These are phyloP conservation scores for Bucorvus abyssinicus DNA, from an alignment of 2,797 vertebrate genomes.

Conservation along the genomic window DNA sequence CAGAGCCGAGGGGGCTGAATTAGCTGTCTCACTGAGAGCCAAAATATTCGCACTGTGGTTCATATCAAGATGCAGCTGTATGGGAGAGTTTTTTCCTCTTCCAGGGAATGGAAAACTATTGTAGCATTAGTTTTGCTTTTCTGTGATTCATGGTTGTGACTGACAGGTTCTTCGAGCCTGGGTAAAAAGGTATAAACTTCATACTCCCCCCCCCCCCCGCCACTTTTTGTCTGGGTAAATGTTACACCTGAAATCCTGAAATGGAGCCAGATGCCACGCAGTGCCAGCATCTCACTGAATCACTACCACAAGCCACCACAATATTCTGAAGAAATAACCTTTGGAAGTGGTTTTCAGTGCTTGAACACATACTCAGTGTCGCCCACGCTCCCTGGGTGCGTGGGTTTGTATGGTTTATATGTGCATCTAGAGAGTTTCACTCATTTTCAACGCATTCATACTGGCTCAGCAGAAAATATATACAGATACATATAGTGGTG, in stretches of 20 bases:
- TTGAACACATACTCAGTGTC: neutral
- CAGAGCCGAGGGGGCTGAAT: neutral
- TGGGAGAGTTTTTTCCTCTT: neutral
- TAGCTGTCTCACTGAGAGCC: neutral
- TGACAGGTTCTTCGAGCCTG: neutral
- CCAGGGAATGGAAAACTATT: neutral
- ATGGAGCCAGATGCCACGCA: neutral
- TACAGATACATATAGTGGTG: neutral
- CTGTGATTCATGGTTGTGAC: fast-evolving
- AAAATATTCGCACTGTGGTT: neutral
- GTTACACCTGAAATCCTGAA: neutral
- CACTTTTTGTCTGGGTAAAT: neutral
- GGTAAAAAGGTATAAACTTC: neutral
- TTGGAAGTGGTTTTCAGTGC: neutral
- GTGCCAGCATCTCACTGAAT: neutral
- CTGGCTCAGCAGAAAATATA: neutral
- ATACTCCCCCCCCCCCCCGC: neutral
- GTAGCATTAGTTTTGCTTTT: neutral
- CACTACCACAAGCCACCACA: neutral
- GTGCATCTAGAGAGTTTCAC: neutral
- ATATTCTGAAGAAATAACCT: neutral
- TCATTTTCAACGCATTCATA: neutral
- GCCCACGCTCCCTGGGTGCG: neutral
- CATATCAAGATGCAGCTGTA: neutral
- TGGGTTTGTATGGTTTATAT: neutral